These are phyloP conservation scores for Megalopta genalis DNA, from an alignment of 1,140 invertebrate species.

Conservation along the genomic window DNA sequence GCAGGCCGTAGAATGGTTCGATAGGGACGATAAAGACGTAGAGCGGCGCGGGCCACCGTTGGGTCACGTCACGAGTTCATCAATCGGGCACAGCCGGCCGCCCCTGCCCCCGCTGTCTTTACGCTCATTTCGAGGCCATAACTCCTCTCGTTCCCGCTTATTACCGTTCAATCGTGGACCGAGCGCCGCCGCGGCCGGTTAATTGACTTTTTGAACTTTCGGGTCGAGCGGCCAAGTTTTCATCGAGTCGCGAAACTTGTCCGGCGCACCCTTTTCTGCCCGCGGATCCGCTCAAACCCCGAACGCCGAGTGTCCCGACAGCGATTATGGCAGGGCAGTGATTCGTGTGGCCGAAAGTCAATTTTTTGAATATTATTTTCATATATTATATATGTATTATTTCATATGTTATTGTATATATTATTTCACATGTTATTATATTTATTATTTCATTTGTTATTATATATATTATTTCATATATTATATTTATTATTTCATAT, in stretches of 20 bases:
- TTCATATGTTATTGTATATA: too few species aligned
- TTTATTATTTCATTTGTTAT: too few species aligned
- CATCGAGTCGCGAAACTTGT: constrained; percentile 7
- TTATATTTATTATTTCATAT: too few species aligned
- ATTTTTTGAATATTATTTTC: too few species aligned
- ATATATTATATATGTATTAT: too few species aligned
- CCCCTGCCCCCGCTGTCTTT: constrained; percentile 23
- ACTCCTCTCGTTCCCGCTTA: constrained; percentile 51
- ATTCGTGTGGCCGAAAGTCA: too few species aligned
- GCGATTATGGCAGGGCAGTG: too few species aligned
- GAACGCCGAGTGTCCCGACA: not conserved
- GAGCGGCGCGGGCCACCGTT: not conserved
- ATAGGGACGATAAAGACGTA: constrained; percentile 9
- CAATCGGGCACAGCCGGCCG: constrained; percentile 54
- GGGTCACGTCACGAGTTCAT: constrained; percentile 52
- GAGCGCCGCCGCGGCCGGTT: constrained; percentile 47
- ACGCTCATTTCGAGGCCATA: constrained; percentile 53
- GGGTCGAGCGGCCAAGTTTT: constrained; percentile 44
- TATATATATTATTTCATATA: too few species aligned
- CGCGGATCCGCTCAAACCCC: not conserved
- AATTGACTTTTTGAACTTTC: constrained; percentile 61
- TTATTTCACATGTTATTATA: too few species aligned
- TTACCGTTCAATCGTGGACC: constrained; percentile 57
- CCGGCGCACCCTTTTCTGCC: constrained; percentile 39
- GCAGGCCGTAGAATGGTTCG: not conserved